These are phyloP conservation scores for Betta splendens DNA, from an alignment of 2,797 vertebrate species.

Conservation along the genomic window DNA sequence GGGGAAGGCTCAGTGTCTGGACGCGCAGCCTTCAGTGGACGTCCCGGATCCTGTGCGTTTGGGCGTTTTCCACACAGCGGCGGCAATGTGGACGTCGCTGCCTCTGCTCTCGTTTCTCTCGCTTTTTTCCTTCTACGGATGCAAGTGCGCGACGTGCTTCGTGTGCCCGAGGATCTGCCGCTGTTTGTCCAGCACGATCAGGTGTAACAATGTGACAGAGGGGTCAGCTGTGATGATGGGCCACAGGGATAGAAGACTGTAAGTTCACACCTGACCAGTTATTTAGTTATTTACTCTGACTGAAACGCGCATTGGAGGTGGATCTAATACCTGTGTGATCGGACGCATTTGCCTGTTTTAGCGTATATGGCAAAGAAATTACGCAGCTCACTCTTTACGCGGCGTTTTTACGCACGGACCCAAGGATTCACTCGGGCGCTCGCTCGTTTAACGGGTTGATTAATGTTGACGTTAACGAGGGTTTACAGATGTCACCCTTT, in stretches of 20 bases:
- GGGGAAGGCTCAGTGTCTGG: neutral
- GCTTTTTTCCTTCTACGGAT: conserved; percentile 20
- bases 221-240: conserved; percentile 17
- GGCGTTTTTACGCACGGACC: conserved; percentile 33
- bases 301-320: neutral
- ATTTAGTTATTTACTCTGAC: too few species aligned
- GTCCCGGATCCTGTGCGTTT: neutral
- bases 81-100: conserved; percentile 40
- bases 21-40: neutral
- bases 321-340: neutral
- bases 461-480: neutral
- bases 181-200: conserved; percentile 61
- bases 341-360: neutral
- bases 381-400: conserved; percentile 2
- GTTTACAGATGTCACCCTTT: neutral
- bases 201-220: conserved; percentile 65
- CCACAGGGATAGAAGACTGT: conserved; percentile 52
- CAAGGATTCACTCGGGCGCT: neutral
- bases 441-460: too few species aligned
- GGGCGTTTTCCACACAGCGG: neutral
- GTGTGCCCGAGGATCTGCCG: conserved; percentile 69
- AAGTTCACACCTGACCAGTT: conserved; percentile 31
- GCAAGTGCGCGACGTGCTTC: conserved; percentile 32
- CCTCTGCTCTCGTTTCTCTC: conserved; percentile 6
- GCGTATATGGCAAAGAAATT: neutral